Evolutionary conservation across 2,113 vertebrate species (phyloP), one percentile per base, ranked within the genome.

Genomic region (Archilochus colubris): DNA sequence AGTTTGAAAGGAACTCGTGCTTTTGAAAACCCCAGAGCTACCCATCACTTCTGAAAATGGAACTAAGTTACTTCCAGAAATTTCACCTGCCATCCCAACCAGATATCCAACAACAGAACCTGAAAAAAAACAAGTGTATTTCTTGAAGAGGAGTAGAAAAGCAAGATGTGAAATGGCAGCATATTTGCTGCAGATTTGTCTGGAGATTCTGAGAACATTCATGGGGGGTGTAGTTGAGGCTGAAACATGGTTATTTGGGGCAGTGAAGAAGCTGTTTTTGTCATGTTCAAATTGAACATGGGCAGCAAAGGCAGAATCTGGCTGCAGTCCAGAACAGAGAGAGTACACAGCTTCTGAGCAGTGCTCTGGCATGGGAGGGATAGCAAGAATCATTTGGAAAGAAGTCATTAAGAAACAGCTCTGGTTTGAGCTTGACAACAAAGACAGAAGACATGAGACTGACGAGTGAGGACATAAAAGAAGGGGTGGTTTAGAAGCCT

Each of bases 11-110:
- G 19, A 82, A 14, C 22, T 72, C 25, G 23, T 43, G 72, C 64
- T 90, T 78, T 57, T 86, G 85, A 54, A 95, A 94, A 75, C 53
- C 79, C 57, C 87, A 75, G 67, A 70, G 87, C 44, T 51, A 14
- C 78, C 82, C 51, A 27, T 78, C 59, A 11, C 72, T 89, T 48
- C 1, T 64, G 40, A 64, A 76, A 36, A 59, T 28, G 66, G 44
- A 74, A 64, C 3, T 46, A 18, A 54, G 14, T 30, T 21, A 15
- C 20, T 86, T 43, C 43, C 23, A 66, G 68, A 88, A 89, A 43
- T 50, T 82, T 75, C 58, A 50, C 61, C 57, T 72, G 23, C 50
- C 43, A 30, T 63, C 79, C 27, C 63, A 66, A 30, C 0, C 8
- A 73, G 57, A 9, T 0, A 0, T 33, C 61, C 79, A 85, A 44